Base-by-base conservation (phyloP, 2,113 vertebrate species). In the Danionella cerebrum region DNA sequence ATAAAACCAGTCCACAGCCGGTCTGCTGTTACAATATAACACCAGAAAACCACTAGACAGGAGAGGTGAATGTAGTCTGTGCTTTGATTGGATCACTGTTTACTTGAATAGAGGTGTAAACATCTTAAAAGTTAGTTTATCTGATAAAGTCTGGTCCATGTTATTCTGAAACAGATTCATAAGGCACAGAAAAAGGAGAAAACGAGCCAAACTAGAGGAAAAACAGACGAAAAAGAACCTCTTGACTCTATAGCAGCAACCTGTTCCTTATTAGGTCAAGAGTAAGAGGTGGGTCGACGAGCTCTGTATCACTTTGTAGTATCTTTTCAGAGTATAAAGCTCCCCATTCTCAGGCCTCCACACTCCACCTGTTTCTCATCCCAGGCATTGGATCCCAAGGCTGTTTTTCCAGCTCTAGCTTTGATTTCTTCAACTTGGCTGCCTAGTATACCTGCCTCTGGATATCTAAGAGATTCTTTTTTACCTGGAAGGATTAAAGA, bases 321-420 rank as follows among this genome's bases (percentile, higher is more conserved):
- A 74, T 83, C 72, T 64, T 27, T 64, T 42, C 44, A n/a, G 70
- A 65, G 67, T 42, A 48, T 72, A 42, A 74, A 68, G 76, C 74
- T 57, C 25, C 27, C 70, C 47, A 58, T 22, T 67, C 62, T 70
- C 63, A 63, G 73, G 73, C 67, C 68, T 71, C 73, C 64, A 18
- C 7, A 18, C 25, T 71, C 73, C 74, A 83, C 66, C 73, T 73
- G 76, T 71, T 81, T 82, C 76, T 76, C 73, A 65, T 64, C 73
- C 77, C 72, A 74, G 72, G 76, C 73, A 80, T 73, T 71, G 62
- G 70, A 70, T 80, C 81, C 78, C 77, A 70, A 62, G 75, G 76
- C 75, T 68, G 67, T 78, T 74, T 82, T 70, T 73, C 68, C 71
- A 74, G 73, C 67, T 70, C 76, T 74, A 67, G 72, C 53, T 69